Evolutionary conservation across 1,140 invertebrate species (phyloP).

Genomic region (Leptinotarsa undecemlineata): DNA sequence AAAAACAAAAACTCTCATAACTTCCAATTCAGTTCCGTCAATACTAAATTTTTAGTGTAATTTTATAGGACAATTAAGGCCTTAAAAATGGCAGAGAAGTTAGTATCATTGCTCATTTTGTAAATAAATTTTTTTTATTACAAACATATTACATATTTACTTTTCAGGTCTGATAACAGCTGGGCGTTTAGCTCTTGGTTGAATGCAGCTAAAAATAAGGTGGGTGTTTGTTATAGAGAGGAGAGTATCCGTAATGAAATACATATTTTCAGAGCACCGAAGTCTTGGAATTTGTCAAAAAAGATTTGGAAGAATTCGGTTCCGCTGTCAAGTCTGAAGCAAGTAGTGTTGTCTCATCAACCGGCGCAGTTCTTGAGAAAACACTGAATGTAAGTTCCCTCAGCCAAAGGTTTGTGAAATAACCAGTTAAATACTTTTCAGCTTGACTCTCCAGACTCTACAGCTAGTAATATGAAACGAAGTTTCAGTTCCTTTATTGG

Average conservation of each 20-base stretch:
- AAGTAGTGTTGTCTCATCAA: conserved; percentile 64
- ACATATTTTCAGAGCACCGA: conserved; percentile 63
- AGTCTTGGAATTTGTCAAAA: conserved; percentile 76
- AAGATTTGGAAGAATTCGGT: conserved; percentile 75
- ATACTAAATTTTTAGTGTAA: conserved; percentile 25
- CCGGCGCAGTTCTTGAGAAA: conserved; percentile 67
- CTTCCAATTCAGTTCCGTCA: conserved; percentile 17
- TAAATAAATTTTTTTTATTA: not conserved
- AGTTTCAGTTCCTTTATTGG: conserved; percentile 71
- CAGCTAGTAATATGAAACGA: conserved; percentile 70
- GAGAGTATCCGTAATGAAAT: too few species aligned
- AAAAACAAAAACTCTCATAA: conserved; percentile 19
- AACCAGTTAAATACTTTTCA: conserved; percentile 43
- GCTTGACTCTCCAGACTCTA: conserved; percentile 70
- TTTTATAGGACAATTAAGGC: conserved; percentile 11
- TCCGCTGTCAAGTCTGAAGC: conserved; percentile 72
- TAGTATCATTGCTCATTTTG: not conserved
- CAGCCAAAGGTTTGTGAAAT: not conserved
- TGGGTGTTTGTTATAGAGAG: conserved; percentile 27
- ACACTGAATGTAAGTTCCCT: conserved; percentile 64
- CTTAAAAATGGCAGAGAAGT: conserved; percentile 22
- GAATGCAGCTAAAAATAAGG: conserved; percentile 53
- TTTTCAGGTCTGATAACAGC: conserved; percentile 32
- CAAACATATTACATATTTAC: conserved; percentile 9
- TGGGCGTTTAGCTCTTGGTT: conserved; percentile 54